Evolutionary conservation across 1,140 invertebrate genomes (phyloP), one percentile per base, ranked within the genome.

Genomic region (Sitodiplosis mosellana): DNA sequence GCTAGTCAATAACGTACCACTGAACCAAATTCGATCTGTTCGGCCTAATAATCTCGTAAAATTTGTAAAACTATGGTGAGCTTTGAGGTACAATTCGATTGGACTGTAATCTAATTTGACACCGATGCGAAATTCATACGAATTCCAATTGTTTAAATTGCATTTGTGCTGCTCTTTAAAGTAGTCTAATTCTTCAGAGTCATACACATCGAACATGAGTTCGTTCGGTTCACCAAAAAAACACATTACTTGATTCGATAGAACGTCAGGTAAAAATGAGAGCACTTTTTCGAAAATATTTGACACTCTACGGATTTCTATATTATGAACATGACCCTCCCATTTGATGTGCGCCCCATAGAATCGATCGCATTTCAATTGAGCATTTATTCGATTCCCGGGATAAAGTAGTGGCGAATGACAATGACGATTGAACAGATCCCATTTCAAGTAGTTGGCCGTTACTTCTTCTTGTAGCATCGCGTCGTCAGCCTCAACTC

Each of bases 11-110:
- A 83, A 54, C 0, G 58, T 54, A 1, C 83, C 83, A 46, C 73
- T 73, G 56, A 85, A 85, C 56, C 77, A 73, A 33, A 87, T 74
- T 48, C 78, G 75, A 59, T 86, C 83, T 0, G 78, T 75, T 0
- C 69, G 60, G 53, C 72, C 73, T 37, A 85, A 66, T 22, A 70
- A 67, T 1, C 74, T 56, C 6, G 80, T 83, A 51, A 81, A 83
- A 63, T 86, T 84, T 1, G 70, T 66, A 46, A 85, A 83, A 56
- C 80, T 65, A 34, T 69, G 63, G 27, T 27, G 27, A n/a, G 74
- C 76, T 2, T 70, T 53, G 0, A 85, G 54, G 1, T 69, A 56
- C 2, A 83, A 69, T 51, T 78, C 73, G 0, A 77, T 67, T 19
- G 70, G 73, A 27, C 72, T 70, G 21, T 73, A 74, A 3, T 80